Evolutionary conservation across 2,113 vertebrate species (phyloP).

Genomic region (Zingel zingel): DNA sequence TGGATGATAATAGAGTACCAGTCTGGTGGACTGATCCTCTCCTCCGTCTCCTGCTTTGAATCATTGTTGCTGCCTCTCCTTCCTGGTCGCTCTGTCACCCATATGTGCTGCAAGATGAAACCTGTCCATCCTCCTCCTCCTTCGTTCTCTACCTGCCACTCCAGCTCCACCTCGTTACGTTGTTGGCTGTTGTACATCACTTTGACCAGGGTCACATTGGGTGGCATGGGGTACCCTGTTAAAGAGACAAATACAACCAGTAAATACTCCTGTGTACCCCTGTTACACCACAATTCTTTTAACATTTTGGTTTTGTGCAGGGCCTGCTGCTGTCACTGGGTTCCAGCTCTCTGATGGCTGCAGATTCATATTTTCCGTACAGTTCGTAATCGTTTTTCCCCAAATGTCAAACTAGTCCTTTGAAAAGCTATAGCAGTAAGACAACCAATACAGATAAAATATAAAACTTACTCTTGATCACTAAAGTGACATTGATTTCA

Average conservation of each 20-base stretch:
- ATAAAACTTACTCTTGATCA: constrained; percentile 85
- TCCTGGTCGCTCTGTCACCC: constrained; percentile 62
- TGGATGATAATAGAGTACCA: constrained; percentile 86
- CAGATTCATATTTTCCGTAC: background rate
- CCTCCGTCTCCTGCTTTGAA: constrained; percentile 9
- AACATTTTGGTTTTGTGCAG: background rate
- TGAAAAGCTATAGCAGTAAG: background rate
- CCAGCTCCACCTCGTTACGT: constrained; percentile 88
- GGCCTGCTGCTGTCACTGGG: background rate
- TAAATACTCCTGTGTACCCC: no score
- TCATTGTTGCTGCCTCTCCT: constrained; percentile 24
- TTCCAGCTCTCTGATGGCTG: background rate
- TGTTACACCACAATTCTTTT: background rate
- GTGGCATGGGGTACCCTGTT: constrained; percentile 89
- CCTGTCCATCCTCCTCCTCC: constrained; percentile 79
- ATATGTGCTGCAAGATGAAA: constrained; percentile 88
- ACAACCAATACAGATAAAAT: background rate
- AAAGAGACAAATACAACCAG: background rate
- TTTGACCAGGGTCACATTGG: constrained; percentile 89
- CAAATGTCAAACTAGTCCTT: background rate
- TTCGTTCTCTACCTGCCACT: constrained; percentile 85
- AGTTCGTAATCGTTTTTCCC: background rate
- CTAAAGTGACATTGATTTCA: constrained; percentile 84
- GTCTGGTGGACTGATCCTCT: constrained; percentile 14
- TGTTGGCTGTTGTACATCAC: constrained; percentile 83